Base-by-base conservation (phyloP, 2,888 invertebrate genomes). In the Gymnosoma rotundatum region DNA sequence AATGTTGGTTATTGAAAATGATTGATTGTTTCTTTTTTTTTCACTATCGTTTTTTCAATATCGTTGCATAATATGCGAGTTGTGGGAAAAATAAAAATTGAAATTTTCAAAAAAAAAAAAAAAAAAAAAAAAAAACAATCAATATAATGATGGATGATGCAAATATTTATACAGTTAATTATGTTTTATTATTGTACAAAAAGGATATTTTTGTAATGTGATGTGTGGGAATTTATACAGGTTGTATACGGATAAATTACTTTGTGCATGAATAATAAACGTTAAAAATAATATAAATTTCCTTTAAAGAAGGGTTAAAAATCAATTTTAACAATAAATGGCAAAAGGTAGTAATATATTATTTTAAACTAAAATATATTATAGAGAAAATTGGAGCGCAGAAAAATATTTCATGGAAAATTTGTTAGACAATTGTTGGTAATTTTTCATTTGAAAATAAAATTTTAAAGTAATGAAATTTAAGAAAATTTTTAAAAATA, bases 161-260 rank as follows among this genome's bases (percentile, higher is more conserved):
- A 67, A n/a, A 67, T 66, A 72, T 82, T 72, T 76, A 76, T 66
- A 50, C 36, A 72, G 76, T 72, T 82, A 76, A 82, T 76, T 82
- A 76, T 70, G 61, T 64, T 64, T 52, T 73, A 73, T 52, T 75
- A 7, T 7, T 32, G 8, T 32, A 42, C 10, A 58, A 38, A n/a
- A 32, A 32, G 45, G 36, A 58, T n/a, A 25, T 18, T n/a, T 5
- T 36, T 18, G 1, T 21, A 42, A 14, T 63, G 56, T 18, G 32
- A 32, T 63, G 56, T 42, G 42, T 42, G 12, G 2, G 12, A 42
- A 42, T 42, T 42, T 42, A 42, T 42, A 9, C 18, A 52, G 50
- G 50, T 52, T 52, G 14, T 18, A 9, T 52, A 9, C 9, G 18
- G 8, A 52, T 18, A 18, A 52, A 18, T 52, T 18, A 52, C 7